Conservation (phyloP, 2,888 invertebrate genomes). For the Cataglyphis livida region DNA sequence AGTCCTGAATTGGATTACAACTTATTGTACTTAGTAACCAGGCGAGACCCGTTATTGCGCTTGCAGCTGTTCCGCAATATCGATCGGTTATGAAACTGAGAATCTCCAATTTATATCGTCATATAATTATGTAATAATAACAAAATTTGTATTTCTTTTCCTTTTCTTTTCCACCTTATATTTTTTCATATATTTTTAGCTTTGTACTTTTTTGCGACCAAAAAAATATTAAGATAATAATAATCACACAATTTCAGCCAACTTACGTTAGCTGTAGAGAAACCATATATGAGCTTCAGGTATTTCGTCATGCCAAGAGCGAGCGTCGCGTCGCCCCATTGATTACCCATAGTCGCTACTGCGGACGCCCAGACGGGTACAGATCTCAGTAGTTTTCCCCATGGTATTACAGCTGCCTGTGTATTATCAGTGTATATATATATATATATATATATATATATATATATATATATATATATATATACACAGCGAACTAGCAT, state of each 20-base stretch:
- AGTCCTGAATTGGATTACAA: conserved; percentile 84
- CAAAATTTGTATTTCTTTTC: neutral
- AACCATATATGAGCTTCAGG: conserved; percentile 88
- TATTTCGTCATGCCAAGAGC: conserved; percentile 88
- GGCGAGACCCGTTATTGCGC: neutral
- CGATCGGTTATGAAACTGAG: neutral
- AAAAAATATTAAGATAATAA: neutral
- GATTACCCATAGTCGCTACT: conserved; percentile 87
- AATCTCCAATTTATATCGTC: neutral
- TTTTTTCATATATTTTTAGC: neutral
- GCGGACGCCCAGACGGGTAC: conserved; percentile 88
- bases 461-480: too few relatives aligned
- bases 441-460: neutral
- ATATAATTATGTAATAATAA: neutral
- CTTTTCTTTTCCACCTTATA: neutral
- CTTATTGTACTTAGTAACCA: conserved; percentile 12
- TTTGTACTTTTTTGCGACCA: neutral
- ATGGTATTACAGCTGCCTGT: conserved; percentile 86
- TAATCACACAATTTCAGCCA: neutral
- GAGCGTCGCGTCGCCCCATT: conserved; percentile 88
- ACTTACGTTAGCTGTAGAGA: conserved; percentile 87
- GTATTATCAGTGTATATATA: conserved; percentile 1
- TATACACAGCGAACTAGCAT: too few relatives aligned
- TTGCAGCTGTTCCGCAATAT: conserved; percentile 22
- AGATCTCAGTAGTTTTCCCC: conserved; percentile 87